Base-by-base conservation (phyloP, 1,140 invertebrate species). In the Aphis craccivora region DNA sequence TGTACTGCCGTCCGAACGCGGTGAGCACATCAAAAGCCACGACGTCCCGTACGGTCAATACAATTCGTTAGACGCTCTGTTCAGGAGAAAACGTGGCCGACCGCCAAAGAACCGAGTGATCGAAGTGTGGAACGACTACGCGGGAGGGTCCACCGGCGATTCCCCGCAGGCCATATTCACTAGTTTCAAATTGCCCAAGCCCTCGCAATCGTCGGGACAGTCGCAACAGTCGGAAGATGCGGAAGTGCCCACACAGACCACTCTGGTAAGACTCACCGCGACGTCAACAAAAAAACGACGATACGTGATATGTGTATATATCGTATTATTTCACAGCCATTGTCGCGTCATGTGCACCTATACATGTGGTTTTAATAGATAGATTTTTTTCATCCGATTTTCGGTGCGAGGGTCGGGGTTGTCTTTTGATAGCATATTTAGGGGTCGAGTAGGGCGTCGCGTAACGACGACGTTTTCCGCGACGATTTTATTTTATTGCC, bases 91-190 rank as follows among this genome's bases (percentile, higher is more conserved):
- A 95, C 96, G 98, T 51, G 98, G 98, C 93, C 96, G 98, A 92
- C 98, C 98, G 37, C 98, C 98, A 25, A 99, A 99, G 95, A 99
- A 99, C 95, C 96, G 98, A 7, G 97, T 98, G 30, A 98, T 99
- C 89, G 98, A 99, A 96, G 96, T 96, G 94, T 94, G 94, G 94
- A 93, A 67, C 55, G 87, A 92, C 67, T 94, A 89, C 43, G 48
- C 76, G 60, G 94, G 94, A 23, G 94, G 94, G 30, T 93, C 94
- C n/a, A 81, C 88, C 6, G 88, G 96, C 94, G 96, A 97, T 93
- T 97, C 97, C 53, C 98, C 98, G 18, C 98, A 98, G 95, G 98
- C 98, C 18, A 98, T 99, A 94, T 99, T 98, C 95, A 98, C 98
- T 45, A 98, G 98, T 94, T 99, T 98, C 95, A 99, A 99, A 95